Base-by-base conservation (phyloP, 2,888 invertebrate species). In the Parthenolecanium corni region DNA sequence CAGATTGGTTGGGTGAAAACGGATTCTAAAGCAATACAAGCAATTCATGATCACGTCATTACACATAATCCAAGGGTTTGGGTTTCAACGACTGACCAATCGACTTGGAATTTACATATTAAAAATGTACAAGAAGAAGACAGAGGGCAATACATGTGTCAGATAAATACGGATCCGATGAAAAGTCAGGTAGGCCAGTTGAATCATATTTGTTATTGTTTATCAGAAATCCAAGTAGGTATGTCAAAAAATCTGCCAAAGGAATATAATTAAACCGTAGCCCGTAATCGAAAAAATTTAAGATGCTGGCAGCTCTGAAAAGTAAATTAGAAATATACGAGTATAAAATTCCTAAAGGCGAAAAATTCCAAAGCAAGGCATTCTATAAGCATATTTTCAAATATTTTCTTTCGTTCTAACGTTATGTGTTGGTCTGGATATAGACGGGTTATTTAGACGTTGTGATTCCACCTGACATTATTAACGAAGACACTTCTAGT, bases 1-100 rank as follows among this genome's bases (percentile, higher is more conserved):
- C 79, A 91, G 91, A 89, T 92, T 66, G 91, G 91, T 57, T 92
- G 92, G 91, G 88, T 92, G 65, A 90, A 90, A 75, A 89, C 89
- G 31, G 91, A 91, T 73, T 90, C 89, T 54, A 91, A 91, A 77
- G 90, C 91, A 61, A 91, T 91, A 69, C 90, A 90, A 76, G 90
- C 91, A 31, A 91, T 91, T 73, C 90, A 91, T 75, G 86, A 89
- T 69, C 89, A 89, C 75, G 90, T 91, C 69, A 89, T 92, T 74
- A 92, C 91, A 66, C 89, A 91, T 77, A 91, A 92, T 77, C 85
- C 86, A 66, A 80, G 91, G 67, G 84, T 92, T 52, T 83, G 84
- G 49, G 90, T 91, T 64, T 85, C 88, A 36, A 90, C 89, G 74
- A 83, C 83, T 71, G 65, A 66, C 46, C 86, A 87, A 74, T 80